Evolutionary conservation across 2,888 invertebrate genomes (phyloP), one percentile per base, ranked within the genome.

Genomic region (Sinodicranocentrus sp.): DNA sequence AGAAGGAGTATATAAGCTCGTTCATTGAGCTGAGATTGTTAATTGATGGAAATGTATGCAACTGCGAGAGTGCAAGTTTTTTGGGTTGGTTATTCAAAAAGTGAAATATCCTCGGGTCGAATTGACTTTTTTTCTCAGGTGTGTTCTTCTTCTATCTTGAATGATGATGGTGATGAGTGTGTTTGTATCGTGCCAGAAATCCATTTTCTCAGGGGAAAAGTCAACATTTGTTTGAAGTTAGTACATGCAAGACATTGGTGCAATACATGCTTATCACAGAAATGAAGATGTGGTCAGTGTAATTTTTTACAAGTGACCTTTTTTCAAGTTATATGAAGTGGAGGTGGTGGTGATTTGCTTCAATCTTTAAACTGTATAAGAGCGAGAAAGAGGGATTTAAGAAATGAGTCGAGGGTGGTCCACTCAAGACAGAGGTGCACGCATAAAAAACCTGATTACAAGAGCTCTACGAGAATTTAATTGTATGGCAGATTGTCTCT

Each of bases 41-140:
- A 82, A 82, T 82, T 82, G 80, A 82, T 82, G 80, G 67, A 67
- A 82, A 82, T 82, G 59, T 82, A 82, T 82, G 80, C 80, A 82
- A 72, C 65, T 68, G 33, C 33, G 70, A 77, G 39, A 73, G 80
- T 82, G 80, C 57, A 82, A 82, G 73, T 82, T 73, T n/a, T 19
- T 28, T 48, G 10, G 43, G 33, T 28, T 23, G 21, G 23, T 54
- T 25, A 13, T 33, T 28, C 17, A 73, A 70, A 54, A 68, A 54
- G 70, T 79, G 72, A 72, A 72, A 79, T 79, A 79, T 79, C 79
- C 79, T 63, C 57, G 33, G 72, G 79, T 63, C 25, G 13, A 54
- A 54, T 61, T 8, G 44, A 19, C 10, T 17, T 57, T 77, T 68
- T 59, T 79, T 52, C 68, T 82, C 80, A 82, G 80, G 80, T 82